Conservation (phyloP, 2,888 invertebrate species). For the Drosophila conformis region DNA sequence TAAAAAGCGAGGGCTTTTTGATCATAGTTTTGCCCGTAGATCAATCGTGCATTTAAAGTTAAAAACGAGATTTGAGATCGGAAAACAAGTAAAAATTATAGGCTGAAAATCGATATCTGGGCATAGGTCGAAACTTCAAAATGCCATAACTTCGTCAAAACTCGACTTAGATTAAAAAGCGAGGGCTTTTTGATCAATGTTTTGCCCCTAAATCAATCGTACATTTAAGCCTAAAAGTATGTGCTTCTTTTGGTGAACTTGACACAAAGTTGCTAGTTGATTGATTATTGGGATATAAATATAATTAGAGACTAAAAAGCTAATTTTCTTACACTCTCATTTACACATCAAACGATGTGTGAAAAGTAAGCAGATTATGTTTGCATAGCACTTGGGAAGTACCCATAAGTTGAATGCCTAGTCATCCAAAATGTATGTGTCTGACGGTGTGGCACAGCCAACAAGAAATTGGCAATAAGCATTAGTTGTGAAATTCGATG, state of each 20-base stretch:
- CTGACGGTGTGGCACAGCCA: not conserved
- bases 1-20: no score
- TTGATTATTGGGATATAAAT: not conserved
- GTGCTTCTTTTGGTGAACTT: rapidly evolving
- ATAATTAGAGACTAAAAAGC: not conserved
- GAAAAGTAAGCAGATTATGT: slow-evolving; percentile 12
- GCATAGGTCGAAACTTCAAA: no score
- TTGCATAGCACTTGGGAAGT: slow-evolving; percentile 18
- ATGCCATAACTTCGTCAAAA: no score
- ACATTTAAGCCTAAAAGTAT: slow-evolving; percentile 44
- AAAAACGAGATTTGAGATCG: no score
- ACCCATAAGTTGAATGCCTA: not conserved
- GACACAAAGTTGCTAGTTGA: not conserved
- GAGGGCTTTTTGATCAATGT: no score
- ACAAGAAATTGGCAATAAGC: not conserved
- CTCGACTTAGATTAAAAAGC: no score
- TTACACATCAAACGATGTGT: not conserved
- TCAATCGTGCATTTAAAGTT: no score
- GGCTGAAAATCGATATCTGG: no score
- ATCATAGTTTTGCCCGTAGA: no score
- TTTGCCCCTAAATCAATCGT: no score
- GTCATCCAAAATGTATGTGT: not conserved
- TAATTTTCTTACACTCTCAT: not conserved
- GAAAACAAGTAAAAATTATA: no score
- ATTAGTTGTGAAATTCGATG: slow-evolving; percentile 17